Percentiles rank a stretch among this genome's conserved stretches.
These are phyloP conservation scores for Hypolimnas misippus DNA, from an alignment of 2,888 invertebrate genomes.

Conservation along the genomic window DNA sequence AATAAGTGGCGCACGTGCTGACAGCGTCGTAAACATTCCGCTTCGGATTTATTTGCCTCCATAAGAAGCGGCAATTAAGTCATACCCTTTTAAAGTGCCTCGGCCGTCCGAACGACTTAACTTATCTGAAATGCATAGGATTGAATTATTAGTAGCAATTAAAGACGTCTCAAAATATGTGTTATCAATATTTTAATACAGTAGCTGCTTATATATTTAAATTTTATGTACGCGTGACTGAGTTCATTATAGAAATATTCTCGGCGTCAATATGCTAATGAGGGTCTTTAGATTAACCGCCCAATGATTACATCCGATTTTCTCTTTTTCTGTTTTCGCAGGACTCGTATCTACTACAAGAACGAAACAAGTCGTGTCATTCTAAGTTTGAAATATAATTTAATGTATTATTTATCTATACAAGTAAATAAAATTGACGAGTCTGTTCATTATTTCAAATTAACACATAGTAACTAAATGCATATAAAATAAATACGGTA, in stretches of 20 bases:
- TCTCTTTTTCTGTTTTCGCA: conserved; percentile 23
- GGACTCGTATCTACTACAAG: conserved; percentile 1
- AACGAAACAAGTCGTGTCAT: neutral
- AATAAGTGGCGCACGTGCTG: conserved; percentile 63
- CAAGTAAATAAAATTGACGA: too few relatives aligned
- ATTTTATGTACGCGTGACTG: conserved; percentile 79
- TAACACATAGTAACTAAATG: too few relatives aligned
- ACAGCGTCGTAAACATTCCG: conserved; percentile 55
- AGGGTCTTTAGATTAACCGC: conserved; percentile 47
- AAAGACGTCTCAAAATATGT: conserved; percentile 74
- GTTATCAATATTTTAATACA: conserved; percentile 82
- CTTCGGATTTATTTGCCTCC: conserved; percentile 60
- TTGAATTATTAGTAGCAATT: conserved; percentile 79
- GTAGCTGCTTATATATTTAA: conserved; percentile 78
- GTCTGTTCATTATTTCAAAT: too few relatives aligned
- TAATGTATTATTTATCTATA: neutral
- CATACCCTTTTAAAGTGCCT: conserved; percentile 66
- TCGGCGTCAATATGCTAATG: conserved; percentile 61
- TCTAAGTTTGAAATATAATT: too few relatives aligned
- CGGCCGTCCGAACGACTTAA: conserved; percentile 55
- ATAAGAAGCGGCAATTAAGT: conserved; percentile 68
- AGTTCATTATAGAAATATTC: conserved; percentile 72
- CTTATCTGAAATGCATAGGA: conserved; percentile 73
- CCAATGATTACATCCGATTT: conserved; percentile 35
- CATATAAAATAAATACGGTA: too few relatives aligned